Base-by-base conservation (phyloP, 2,888 invertebrate genomes). In the Crocallis elinguaria region DNA sequence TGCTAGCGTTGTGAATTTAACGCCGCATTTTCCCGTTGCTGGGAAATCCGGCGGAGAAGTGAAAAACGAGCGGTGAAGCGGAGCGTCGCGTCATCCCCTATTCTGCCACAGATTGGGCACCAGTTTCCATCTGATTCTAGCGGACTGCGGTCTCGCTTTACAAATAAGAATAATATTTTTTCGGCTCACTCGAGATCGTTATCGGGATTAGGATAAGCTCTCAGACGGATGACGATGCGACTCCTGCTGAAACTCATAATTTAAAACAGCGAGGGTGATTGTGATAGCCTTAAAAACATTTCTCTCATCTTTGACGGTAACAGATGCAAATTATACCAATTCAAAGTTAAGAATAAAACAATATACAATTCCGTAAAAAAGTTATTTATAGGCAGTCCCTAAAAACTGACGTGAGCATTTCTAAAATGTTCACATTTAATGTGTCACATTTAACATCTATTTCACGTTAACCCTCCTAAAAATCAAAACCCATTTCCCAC, bases 141-240 rank as follows among this genome's bases (percentile, higher is more conserved):
- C 43, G 61, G 58, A 49, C 53, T 48, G 60, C 25, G 57, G 49
- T 57, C 51, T 49, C 55, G 45, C 53, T 73, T 67, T 64, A 61
- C 66, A 69, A 69, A 74, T 65, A 71, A 66, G 58, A 68, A 72
- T 67, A 57, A 73, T 69, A 71, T 71, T 66, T 72, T 73, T 66
- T 71, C 52, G 49, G 57, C 63, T 69, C 61, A 62, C 54, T 45
- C 41, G 17, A 60, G 66, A 66, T 68, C 66, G 60, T 70, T 72
- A 67, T 74, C 67, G 58, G 63, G 59, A 62, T 66, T 64, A 64
- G 60, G 48, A 54, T 37, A 51, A 46, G 50, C 52, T 57, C 62
- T 66, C 55, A 61, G 60, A 64, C 64, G 63, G 61, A 68, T 69
- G 66, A 64, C 54, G 62, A 57, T 36, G 50, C 49, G 52, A 54